Evolutionary conservation across 2,888 invertebrate genomes (phyloP).

Genomic region (Lottia gigantea): DNA sequence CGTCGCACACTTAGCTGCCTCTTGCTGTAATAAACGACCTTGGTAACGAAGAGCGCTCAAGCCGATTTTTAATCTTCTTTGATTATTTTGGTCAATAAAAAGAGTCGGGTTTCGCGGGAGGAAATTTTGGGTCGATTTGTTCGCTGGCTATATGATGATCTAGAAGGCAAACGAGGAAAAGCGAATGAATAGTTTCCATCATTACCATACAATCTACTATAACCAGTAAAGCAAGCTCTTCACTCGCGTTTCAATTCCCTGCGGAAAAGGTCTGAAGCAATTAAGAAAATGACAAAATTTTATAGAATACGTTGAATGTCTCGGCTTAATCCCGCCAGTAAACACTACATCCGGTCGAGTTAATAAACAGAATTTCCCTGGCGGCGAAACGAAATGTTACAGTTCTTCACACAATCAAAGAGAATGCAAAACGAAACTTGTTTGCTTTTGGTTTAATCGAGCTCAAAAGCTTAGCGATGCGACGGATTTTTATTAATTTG

Average conservation of each 20-base stretch:
- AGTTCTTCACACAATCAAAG: neutral
- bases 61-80: conserved; percentile 9
- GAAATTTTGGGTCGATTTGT: too few relatives aligned
- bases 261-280: conserved; percentile 6
- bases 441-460: conserved; percentile 2
- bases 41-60: neutral
- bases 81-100: conserved; percentile 8
- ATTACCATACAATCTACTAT: neutral
- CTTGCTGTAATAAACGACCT: neutral
- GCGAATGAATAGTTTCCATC: neutral
- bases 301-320: conserved; percentile 7
- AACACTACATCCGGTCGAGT: neutral
- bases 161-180: too few relatives aligned
- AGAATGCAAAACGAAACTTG: conserved; percentile 2
- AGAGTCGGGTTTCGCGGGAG: neutral
- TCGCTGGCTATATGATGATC: too few relatives aligned
- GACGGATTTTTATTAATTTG: neutral
- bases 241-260: neutral
- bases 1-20: neutral
- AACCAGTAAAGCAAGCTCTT: conserved; percentile 4
- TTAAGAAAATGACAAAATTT: conserved; percentile 11
- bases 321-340: conserved; percentile 6
- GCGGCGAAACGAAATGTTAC: conserved; percentile 9
- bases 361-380: conserved; percentile 11
- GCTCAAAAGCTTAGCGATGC: neutral